These are phyloP conservation scores for Acropora yongei DNA, from an alignment of 64 coral and sea anemone genomes.

Conservation along the genomic window DNA sequence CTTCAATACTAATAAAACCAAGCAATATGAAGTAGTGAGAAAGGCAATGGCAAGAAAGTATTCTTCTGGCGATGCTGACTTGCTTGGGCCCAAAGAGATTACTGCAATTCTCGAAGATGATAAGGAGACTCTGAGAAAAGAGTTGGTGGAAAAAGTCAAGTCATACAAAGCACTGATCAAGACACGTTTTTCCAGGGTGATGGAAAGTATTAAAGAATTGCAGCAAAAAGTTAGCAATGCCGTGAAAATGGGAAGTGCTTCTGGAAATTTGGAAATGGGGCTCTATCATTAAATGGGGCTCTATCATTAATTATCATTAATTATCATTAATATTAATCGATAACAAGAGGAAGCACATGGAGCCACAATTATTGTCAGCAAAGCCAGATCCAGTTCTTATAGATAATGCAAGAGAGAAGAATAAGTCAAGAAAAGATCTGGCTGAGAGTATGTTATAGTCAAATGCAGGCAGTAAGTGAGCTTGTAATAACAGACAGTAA, in stretches of 20 bases:
- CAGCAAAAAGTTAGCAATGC: constrained; percentile 33
- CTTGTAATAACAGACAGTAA: too few species aligned
- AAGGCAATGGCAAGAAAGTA: constrained; percentile 47
- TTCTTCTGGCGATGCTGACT: not conserved
- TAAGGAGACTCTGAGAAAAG: constrained; percentile 16
- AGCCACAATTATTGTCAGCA: not conserved
- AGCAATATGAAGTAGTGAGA: constrained; percentile 59
- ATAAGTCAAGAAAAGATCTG: constrained; percentile 33
- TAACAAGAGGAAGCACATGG: constrained; percentile 5
- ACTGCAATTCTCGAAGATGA: not conserved
- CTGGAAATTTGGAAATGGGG: constrained; percentile 23
- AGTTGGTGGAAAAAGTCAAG: constrained; percentile 6
- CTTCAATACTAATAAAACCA: constrained; percentile 55
- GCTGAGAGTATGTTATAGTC: constrained; percentile 15
- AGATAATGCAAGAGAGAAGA: constrained; percentile 18
- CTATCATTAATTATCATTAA: not conserved
- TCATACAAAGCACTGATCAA: constrained; percentile 28
- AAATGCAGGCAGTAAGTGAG: constrained; percentile 1
- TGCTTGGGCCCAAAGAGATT: not conserved
- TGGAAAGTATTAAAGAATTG: constrained; percentile 55
- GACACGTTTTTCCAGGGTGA: constrained; percentile 31
- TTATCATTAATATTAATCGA: not conserved
- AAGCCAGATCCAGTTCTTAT: constrained; percentile 35
- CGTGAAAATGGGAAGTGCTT: constrained; percentile 30
- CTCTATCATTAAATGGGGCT: not conserved